phyloP scores from a whole-genome alignment of 2,113 vertebrate genomes.

The Sigmodon hispidus region DNA sequence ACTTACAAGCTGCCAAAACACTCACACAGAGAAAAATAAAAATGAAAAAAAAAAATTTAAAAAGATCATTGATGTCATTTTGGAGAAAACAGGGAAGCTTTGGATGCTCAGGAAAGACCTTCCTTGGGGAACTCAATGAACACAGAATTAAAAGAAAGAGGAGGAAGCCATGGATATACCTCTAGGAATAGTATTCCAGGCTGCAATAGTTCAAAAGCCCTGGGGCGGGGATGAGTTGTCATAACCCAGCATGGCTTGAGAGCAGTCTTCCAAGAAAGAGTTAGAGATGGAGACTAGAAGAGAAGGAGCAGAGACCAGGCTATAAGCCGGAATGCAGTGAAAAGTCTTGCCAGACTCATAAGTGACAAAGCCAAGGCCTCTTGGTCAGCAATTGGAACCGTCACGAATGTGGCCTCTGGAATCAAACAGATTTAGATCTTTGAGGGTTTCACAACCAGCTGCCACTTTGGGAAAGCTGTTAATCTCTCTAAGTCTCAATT shows the following conservation, averaged over 20 bases:
- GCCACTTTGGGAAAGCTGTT: not conserved
- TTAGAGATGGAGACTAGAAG: not conserved
- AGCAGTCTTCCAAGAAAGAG: not conserved
- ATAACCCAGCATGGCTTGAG: not conserved
- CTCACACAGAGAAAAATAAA: not conserved
- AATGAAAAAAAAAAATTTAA: not conserved
- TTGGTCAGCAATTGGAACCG: not conserved
- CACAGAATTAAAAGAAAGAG: not conserved
- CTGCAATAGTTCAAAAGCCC: not conserved
- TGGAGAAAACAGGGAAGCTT: not conserved
- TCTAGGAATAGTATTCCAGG: not conserved
- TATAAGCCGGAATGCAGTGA: not conserved
- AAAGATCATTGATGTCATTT: not conserved
- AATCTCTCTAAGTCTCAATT: not conserved
- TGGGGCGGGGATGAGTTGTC: not conserved
- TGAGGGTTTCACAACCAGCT: not conserved
- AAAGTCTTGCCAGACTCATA: not conserved
- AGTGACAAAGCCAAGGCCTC: not conserved
- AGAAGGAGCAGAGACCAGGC: not conserved
- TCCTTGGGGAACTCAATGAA: not conserved
- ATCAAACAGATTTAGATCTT: not conserved
- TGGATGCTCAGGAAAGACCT: not conserved
- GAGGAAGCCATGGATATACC: not conserved
- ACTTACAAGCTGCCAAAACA: no score
- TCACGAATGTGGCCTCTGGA: not conserved